Percentiles rank a stretch among this genome's conserved stretches.
Evolutionary conservation across 2,113 vertebrate species (phyloP).

Genomic region (Anser brachyrhynchus): DNA sequence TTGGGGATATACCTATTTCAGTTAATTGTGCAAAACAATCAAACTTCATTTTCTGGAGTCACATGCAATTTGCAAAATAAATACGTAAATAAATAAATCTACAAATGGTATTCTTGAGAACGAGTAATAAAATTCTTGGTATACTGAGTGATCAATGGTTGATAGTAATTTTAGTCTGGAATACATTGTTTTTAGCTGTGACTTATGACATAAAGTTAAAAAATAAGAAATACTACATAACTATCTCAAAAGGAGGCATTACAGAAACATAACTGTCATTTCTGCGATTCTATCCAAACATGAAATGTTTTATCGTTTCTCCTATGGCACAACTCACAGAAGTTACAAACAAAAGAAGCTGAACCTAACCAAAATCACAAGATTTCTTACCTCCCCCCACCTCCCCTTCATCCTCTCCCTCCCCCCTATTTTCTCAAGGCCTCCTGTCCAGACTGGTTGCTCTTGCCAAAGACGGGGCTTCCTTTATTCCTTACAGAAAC

Average conservation of each 20-base stretch:
- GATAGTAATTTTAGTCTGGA: neutral
- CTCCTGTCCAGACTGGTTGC: neutral
- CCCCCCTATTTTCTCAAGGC: neutral
- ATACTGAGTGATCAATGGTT: neutral
- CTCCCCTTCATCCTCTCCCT: neutral
- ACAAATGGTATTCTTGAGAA: neutral
- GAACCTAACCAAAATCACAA: neutral
- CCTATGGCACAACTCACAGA: fast-evolving
- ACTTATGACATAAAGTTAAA: neutral
- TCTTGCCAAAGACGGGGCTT: neutral
- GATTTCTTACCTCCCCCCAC: neutral
- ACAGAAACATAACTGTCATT: fast-evolving
- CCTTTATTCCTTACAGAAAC: neutral
- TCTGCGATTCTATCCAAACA: neutral
- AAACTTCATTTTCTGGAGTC: neutral
- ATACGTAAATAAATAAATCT: neutral
- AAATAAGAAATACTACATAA: neutral
- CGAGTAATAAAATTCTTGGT: neutral
- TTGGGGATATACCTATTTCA: neutral
- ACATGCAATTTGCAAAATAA: neutral
- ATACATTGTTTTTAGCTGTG: neutral
- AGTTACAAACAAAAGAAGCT: neutral
- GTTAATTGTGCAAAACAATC: neutral
- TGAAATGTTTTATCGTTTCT: neutral
- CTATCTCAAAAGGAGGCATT: neutral